Conservation (phyloP, 2,888 invertebrate species). For the Imbricaverruca yamaguchii region DNA sequence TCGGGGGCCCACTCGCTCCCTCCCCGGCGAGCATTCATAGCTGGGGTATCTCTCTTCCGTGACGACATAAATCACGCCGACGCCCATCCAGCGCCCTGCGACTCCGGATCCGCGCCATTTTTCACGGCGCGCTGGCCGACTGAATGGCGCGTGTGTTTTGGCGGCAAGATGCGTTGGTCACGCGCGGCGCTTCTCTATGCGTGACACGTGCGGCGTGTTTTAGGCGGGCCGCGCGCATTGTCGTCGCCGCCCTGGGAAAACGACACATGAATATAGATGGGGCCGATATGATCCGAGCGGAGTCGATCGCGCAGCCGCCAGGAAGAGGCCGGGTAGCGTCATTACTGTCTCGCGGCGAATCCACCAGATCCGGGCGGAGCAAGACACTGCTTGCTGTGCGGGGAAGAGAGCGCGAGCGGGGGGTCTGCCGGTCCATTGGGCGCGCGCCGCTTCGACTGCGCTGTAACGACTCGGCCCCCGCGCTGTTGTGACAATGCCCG, state of each 20-base stretch:
- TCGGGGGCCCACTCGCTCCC: no score
- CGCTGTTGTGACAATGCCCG: slow-evolving; percentile 2
- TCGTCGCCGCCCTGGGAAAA: background rate
- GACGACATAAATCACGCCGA: background rate
- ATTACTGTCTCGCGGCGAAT: background rate
- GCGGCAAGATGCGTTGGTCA: background rate
- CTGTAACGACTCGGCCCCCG: background rate
- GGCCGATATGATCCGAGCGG: background rate
- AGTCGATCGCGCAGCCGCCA: no score
- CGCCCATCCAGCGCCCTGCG: background rate
- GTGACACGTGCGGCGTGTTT: slow-evolving; percentile 18
- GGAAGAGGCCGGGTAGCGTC: background rate
- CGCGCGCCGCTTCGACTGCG: background rate
- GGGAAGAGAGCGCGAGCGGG: background rate
- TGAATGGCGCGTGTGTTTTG: background rate
- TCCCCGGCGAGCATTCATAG: no score
- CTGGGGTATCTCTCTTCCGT: no score
- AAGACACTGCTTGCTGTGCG: background rate
- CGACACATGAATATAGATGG: slow-evolving; percentile 16
- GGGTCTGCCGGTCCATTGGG: background rate
- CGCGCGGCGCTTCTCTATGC: background rate
- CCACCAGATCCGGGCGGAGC: background rate
- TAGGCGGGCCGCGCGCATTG: background rate
- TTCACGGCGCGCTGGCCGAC: background rate
- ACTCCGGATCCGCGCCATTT: background rate